A percentile compares a stretch with the other conserved stretches of the same genome.
Evolutionary conservation across 2,113 vertebrate species (phyloP).

Genomic region (Lipophrys pholis): DNA sequence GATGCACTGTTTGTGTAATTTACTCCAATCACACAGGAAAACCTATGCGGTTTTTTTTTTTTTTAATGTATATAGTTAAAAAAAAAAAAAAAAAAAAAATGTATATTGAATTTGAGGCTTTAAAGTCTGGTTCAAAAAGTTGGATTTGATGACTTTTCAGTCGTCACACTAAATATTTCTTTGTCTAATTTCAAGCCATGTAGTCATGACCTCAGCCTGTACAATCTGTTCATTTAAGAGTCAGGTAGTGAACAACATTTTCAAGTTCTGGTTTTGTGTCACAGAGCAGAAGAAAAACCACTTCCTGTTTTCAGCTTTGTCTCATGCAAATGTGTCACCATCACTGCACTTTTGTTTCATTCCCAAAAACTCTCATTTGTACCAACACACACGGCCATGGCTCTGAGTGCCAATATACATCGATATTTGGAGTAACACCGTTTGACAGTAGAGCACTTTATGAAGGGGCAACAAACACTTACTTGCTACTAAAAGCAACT

Average conservation of each 20-base stretch:
- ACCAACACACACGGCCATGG: background rate
- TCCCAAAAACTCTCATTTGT: conserved; percentile 45
- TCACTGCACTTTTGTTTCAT: conserved; percentile 63
- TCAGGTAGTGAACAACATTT: conserved; percentile 41
- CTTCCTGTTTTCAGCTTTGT: conserved; percentile 81
- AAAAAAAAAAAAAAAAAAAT: background rate
- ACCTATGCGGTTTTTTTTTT: background rate
- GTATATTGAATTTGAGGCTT: background rate
- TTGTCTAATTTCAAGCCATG: background rate
- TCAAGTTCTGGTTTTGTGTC: conserved; percentile 61
- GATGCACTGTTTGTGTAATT: conserved; percentile 5
- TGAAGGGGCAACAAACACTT: conserved; percentile 63
- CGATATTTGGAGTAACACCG: background rate
- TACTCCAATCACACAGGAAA: background rate
- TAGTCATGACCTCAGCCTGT: background rate
- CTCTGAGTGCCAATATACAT: background rate
- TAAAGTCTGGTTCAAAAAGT: no score
- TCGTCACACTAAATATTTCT: background rate
- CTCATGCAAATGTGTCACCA: conserved; percentile 80
- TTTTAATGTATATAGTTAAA: background rate
- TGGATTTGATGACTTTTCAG: background rate
- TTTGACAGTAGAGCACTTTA: background rate
- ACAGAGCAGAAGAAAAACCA: conserved; percentile 63
- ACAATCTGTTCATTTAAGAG: conserved; percentile 35
- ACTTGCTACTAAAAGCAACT: conserved; percentile 98